Conservation (phyloP, 2,888 invertebrate genomes). For the Epiblema foenella region DNA sequence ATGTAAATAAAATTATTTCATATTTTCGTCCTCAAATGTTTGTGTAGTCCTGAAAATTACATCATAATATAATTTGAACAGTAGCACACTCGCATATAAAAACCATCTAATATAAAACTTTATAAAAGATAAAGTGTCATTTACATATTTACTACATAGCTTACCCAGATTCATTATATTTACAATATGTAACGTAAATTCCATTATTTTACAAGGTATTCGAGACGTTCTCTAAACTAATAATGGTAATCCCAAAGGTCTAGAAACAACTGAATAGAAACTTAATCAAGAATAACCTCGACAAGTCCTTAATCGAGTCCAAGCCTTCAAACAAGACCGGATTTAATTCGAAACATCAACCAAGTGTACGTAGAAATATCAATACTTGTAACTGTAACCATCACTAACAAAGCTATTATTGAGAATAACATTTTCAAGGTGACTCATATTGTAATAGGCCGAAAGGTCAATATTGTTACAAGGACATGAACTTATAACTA, state of each 20-base stretch:
- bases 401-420: neutral
- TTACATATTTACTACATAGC: neutral
- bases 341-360: conserved; percentile 24
- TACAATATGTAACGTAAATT: neutral
- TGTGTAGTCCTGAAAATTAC: too few relatives aligned
- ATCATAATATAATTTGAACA: too few relatives aligned
- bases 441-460: neutral
- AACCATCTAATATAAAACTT: too few relatives aligned
- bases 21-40: too few relatives aligned
- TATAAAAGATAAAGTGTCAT: too few relatives aligned
- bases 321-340: conserved; percentile 17
- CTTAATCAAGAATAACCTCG: conserved; percentile 10
- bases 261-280: conserved; percentile 16
- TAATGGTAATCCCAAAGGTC: conserved; percentile 24
- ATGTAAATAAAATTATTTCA: too few relatives aligned
- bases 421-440: neutral
- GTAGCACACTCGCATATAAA: too few relatives aligned
- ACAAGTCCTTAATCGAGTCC: conserved; percentile 16
- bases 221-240: conserved; percentile 3
- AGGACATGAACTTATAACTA: too few relatives aligned
- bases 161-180: neutral
- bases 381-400: conserved; percentile 2
- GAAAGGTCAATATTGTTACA: neutral
- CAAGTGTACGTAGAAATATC: neutral
- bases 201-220: conserved; percentile 6